phyloP scores from a whole-genome alignment of 2,888 invertebrate genomes.

The Troilus luridus region DNA sequence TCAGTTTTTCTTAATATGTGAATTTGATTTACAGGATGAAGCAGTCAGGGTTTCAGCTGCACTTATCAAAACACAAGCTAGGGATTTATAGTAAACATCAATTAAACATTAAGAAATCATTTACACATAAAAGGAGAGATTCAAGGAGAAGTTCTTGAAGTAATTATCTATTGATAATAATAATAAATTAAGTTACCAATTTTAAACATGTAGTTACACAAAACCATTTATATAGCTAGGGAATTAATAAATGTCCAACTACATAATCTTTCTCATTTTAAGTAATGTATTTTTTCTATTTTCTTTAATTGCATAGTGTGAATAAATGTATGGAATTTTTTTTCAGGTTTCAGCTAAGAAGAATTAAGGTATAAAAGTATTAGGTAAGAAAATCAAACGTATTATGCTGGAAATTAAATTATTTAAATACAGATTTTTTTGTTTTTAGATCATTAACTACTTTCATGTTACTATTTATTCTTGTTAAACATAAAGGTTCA shows the following conservation, averaged over 20 bases:
- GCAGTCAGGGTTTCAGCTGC: not conserved
- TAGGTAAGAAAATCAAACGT: not conserved
- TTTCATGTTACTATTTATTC: not conserved
- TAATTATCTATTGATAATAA: not conserved
- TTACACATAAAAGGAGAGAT: not conserved
- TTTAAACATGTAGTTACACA: no score
- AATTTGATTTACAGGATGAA: not conserved
- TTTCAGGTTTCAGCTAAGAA: constrained; percentile 11
- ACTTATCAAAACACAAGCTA: constrained; percentile 13
- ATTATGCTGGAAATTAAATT: not conserved
- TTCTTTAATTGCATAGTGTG: not conserved
- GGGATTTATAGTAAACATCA: constrained; percentile 34
- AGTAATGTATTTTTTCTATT: not conserved
- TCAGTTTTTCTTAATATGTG: not conserved
- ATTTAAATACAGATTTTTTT: not conserved
- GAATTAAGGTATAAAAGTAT: not conserved
- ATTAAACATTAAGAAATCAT: not conserved
- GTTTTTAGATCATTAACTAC: not conserved
- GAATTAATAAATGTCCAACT: no score
- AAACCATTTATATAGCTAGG: no score
- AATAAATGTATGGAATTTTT: not conserved
- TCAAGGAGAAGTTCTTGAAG: not conserved
- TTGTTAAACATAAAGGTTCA: no score
- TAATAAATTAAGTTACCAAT: not conserved
- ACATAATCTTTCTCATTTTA: no score